Conservation (phyloP, 2,113 vertebrate genomes). For the Mesembrinibis cayennensis region DNA sequence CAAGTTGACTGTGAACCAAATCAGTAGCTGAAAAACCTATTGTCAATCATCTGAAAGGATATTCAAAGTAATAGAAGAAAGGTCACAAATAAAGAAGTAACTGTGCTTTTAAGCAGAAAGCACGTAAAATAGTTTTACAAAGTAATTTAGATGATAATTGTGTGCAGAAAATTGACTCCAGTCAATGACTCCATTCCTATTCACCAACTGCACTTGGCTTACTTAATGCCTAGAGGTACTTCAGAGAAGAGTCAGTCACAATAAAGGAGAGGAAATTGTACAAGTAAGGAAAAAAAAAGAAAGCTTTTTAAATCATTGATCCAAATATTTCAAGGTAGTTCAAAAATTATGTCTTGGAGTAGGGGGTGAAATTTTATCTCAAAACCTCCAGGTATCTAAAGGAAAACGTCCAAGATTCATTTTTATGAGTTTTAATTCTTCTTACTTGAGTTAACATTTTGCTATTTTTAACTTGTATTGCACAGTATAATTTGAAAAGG, state of each 20-base stretch:
- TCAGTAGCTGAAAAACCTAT: background rate
- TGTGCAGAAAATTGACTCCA: background rate
- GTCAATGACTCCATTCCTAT: background rate
- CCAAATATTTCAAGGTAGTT: background rate
- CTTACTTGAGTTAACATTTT: background rate
- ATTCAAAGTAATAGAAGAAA: background rate
- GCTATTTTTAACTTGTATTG: background rate
- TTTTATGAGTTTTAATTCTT: background rate
- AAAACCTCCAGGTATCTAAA: background rate
- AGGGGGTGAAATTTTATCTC: background rate
- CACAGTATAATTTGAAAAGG: background rate
- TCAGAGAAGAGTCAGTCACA: background rate
- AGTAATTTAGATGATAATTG: constrained; percentile 10
- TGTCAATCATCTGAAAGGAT: background rate
- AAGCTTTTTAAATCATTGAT: background rate
- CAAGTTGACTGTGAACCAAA: background rate
- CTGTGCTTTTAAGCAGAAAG: background rate
- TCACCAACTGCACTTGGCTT: background rate
- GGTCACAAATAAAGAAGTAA: background rate
- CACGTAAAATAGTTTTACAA: background rate
- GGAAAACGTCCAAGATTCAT: background rate
- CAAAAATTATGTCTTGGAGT: background rate
- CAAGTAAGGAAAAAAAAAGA: background rate
- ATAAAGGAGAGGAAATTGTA: background rate
- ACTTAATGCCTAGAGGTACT: background rate